phyloP scores from a whole-genome alignment of 2,888 invertebrate genomes.

The Ormyrus nitidulus region DNA sequence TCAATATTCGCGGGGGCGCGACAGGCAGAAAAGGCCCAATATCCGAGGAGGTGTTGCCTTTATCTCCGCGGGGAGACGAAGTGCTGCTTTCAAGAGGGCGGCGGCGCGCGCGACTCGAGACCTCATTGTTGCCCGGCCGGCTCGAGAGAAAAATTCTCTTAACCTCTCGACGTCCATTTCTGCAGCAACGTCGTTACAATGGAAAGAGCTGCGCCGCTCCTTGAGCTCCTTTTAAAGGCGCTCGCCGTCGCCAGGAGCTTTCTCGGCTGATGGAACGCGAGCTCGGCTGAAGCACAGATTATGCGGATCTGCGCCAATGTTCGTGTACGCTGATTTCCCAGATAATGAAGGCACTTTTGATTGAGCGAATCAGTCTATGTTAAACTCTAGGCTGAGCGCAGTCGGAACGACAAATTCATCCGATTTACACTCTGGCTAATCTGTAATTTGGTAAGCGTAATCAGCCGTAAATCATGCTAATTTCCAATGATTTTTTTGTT shows the following conservation, averaged over 20 bases:
- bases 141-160: conserved; percentile 42
- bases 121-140: conserved; percentile 39
- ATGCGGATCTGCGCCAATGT: not conserved
- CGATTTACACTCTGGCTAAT: not conserved
- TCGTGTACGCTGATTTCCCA: not conserved
- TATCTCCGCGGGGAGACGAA: conserved; percentile 38
- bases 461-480: too few species aligned
- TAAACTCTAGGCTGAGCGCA: not conserved
- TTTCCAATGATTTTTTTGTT: too few species aligned
- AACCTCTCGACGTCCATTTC: conserved; percentile 52
- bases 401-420: conserved; percentile 7
- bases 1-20: not conserved
- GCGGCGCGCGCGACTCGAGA: not conserved
- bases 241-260: not conserved
- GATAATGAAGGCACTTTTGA: not conserved
- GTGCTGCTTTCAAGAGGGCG: conserved; percentile 35
- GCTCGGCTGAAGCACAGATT: not conserved
- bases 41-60: conserved; percentile 42
- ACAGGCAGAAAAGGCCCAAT: conserved; percentile 14
- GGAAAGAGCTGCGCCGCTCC: conserved; percentile 14
- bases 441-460: too few species aligned
- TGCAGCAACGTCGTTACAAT: conserved; percentile 37
- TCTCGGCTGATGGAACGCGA: not conserved
- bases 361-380: not conserved
- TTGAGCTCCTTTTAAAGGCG: not conserved